Base-by-base conservation (phyloP, 2,888 invertebrate species). In the Camptogramma bilineatum region DNA sequence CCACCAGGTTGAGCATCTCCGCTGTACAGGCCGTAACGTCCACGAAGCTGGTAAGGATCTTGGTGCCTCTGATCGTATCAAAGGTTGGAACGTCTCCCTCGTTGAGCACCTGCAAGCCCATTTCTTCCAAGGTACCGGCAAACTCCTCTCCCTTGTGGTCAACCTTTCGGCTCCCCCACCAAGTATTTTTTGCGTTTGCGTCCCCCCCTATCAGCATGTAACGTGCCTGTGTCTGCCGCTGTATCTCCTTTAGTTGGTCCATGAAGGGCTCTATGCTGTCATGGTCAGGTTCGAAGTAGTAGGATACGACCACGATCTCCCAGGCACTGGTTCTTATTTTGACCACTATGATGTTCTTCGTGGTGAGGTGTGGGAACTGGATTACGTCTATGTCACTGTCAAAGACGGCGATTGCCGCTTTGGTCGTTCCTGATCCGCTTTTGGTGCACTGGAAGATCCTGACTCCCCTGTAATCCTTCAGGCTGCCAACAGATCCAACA, bases 241-340 rank as follows among this genome's bases (percentile, higher is more conserved):
- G 4, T 24, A 7, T 13, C 4, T 4, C 24, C n/a, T 13, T 42
- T 16, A 42, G 16, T 3, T 16, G 42, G 9, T 48, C 48, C 48
- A 48, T n/a, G 48, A 24, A 48, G 1, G 48, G 48, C 48, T 48
- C 48, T 21, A 44, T 44, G n/a, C n/a, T 10, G 54, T 4, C 5
- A 24, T 5, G 0, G 18, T 16, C 47, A 9, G 47, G 31, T 46
- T 73, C 71, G 13, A 71, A 66, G 63, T 75, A 75, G 8, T 62
- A 39, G 0, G 73, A 75, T 1, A 68, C 52, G 0, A 69, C 24
- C 0, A 28, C 9, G 0, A 75, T 61, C 7, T 62, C 39, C 68
- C 69, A 66, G 7, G 63, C 61, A 4, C 48, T 42, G n/a, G 69
- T 71, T 19, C 24, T 24, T 10, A 74, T 51, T 8, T 17, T 42